phyloP scores from a whole-genome alignment of 2,888 invertebrate species.

The Rhynchonema sp. region DNA sequence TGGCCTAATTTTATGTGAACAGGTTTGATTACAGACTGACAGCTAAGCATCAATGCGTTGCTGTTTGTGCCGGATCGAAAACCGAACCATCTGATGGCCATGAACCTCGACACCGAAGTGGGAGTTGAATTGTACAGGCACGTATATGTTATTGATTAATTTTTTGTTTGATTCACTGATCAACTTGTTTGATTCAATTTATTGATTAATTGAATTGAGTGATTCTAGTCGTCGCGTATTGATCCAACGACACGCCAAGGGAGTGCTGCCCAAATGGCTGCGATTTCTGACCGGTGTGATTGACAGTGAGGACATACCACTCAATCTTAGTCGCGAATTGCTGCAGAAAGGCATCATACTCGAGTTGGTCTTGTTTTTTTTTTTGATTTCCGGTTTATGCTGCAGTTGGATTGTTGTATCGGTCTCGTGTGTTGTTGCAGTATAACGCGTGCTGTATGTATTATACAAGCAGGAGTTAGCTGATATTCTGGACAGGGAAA shows the following conservation, averaged over 20 bases:
- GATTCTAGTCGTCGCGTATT: conserved; percentile 38
- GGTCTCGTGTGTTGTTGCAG: no score
- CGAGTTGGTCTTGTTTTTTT: conserved; percentile 30
- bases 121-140: conserved; percentile 65
- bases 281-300: conserved; percentile 88
- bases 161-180: not conserved
- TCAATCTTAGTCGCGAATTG: conserved; percentile 83
- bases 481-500: no score
- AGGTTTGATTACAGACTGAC: conserved; percentile 49
- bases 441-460: no score
- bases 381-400: no score
- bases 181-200: no score
- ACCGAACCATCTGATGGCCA: conserved; percentile 69
- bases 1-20: no score
- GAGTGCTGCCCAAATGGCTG: conserved; percentile 78
- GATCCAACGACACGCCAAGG: conserved; percentile 70
- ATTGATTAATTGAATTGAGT: no score
- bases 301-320: conserved; percentile 92
- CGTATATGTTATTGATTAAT: not conserved
- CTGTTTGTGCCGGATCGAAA: conserved; percentile 83
- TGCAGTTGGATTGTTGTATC: no score
- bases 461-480: no score
- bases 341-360: conserved; percentile 81
- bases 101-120: conserved; percentile 49
- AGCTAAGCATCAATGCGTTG: conserved; percentile 67